Base-by-base conservation (phyloP, 2,113 vertebrate genomes). In the Catagonus wagneri region DNA sequence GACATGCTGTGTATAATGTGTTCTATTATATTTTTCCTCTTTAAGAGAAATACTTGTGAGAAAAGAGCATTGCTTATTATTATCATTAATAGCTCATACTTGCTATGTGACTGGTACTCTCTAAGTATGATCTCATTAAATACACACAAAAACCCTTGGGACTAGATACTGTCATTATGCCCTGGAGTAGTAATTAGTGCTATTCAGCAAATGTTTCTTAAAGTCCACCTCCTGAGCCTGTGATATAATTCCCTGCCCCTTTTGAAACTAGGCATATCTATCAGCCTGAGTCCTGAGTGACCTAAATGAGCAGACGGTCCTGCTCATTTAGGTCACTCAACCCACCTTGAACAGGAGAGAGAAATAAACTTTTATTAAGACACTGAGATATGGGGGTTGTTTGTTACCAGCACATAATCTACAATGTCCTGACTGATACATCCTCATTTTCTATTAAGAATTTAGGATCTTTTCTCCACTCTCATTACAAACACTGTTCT, bases 81-180 rank as follows among this genome's bases (percentile, higher is more conserved):
- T 85, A 65, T 72, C 68, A 85, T 80, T 90, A 94, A 96, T 93
- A 85, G 88, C 84, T 93, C 94, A 91, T 52, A 94, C 34, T 98
- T 96, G 34, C 63, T 96, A 72, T 22, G 72, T 50, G 68, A 44
- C 29, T 29, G 3, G 76, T 69, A 69, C 50, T 96, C 69, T 63
- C n/a, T 90, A 88, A 89, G 72, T 29, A 25, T 69, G 32, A 75
- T 76, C 88, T 89, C 83, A 81, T 92, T 89, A 94, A 92, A 81
- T 58, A 50, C 61, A 74, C 72, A 74, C 72, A 89, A 75, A 61
- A 71, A 29, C 16, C 29, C 88, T 44, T 39, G 72, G 61, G 39
- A 84, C 52, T 60, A 85, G 66, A 92, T 19, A 95, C 44, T 60
- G 22, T 88, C 74, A 94, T 85, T 95, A 94, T 79, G 27, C 63